phyloP scores from a whole-genome alignment of 2,888 invertebrate species.

The Pollenia griseotomentosa region DNA sequence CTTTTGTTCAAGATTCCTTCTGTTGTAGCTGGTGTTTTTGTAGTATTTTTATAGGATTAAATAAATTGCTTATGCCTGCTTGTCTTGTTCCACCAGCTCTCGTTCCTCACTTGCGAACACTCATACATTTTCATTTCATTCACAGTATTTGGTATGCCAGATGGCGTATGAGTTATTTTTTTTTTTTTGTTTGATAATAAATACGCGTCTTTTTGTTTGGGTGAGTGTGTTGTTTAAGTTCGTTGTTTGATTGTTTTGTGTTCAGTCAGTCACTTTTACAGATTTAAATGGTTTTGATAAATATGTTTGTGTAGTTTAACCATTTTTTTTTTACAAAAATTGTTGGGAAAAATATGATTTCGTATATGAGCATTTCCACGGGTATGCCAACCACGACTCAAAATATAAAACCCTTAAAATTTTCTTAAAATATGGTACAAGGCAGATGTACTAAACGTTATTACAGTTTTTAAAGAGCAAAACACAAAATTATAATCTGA shows the following conservation, averaged over 20 bases:
- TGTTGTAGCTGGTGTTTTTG: constrained; percentile 8
- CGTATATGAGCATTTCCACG: too few species aligned
- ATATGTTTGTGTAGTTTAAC: constrained; percentile 6
- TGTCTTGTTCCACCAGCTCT: too few species aligned
- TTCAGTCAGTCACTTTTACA: constrained; percentile 19
- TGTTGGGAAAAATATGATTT: too few species aligned
- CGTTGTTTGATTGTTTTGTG: constrained; percentile 2
- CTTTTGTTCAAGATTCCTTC: background rate
- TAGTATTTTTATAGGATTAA: background rate
- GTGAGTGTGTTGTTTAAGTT: background rate
- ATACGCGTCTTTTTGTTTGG: background rate
- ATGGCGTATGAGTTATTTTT: constrained; percentile 36
- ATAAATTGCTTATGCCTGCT: constrained; percentile 6
- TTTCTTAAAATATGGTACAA: too few species aligned
- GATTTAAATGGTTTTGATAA: constrained; percentile 33
- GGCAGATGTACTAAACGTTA: too few species aligned
- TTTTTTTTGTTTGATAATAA: background rate
- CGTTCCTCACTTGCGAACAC: background rate
- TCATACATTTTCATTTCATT: constrained; percentile 12
- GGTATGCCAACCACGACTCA: too few species aligned
- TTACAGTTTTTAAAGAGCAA: too few species aligned
- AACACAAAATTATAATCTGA: too few species aligned
- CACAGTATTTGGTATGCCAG: constrained; percentile 15
- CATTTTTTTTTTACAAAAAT: background rate
- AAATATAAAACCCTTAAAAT: too few species aligned